Base-by-base conservation (phyloP, 1,140 invertebrate genomes). In the Eurosta solidaginis region DNA sequence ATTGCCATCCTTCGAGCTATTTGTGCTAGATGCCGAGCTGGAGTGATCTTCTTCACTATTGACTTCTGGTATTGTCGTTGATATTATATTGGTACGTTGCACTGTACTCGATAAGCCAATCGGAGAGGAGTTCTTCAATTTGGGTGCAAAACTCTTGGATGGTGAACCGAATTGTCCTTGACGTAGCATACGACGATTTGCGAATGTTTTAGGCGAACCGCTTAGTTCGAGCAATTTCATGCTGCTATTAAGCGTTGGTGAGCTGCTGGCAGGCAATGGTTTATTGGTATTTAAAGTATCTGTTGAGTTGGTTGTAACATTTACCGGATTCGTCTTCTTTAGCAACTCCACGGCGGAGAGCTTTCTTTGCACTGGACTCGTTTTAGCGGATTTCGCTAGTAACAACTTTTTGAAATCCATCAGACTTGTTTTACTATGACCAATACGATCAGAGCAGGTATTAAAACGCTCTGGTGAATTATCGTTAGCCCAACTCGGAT, bases 21-120 rank as follows among this genome's bases (percentile, higher is more conserved):
- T 78, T 17, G 63, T 45, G 7, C 82, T 81, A 25, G 50, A 50
- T 27, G 82, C 85, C 29, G 81, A 82, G 36, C 83, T 85, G 4
- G 86, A 85, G 20, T 85, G 81, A 78, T 93, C 92, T 82, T 94
- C 93, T 89, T 93, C 93, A 81, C 91, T 92, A 83, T 92, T 91
- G 81, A 91, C 95, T 89, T 96, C 95, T n/a, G 92, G 92, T 85
- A 96, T 96, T 59, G 94, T 94, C 7, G 93, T 94, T 14, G 94
- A 94, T 79, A 96, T 90, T 22, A 96, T 94, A 82, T 96, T 93
- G 10, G 93, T 94, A 81, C 94, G 89, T 3, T 93, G 93, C 81
- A 92, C 93, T 1, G 75, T 54, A 49, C 47, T 79, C 80, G 93
- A 93, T 40, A 68, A 5, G n/a, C 59, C 33, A 76, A 93, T 89